These are phyloP conservation scores for Morpho helenor DNA, from an alignment of 2,888 invertebrate genomes.

Conservation along the genomic window DNA sequence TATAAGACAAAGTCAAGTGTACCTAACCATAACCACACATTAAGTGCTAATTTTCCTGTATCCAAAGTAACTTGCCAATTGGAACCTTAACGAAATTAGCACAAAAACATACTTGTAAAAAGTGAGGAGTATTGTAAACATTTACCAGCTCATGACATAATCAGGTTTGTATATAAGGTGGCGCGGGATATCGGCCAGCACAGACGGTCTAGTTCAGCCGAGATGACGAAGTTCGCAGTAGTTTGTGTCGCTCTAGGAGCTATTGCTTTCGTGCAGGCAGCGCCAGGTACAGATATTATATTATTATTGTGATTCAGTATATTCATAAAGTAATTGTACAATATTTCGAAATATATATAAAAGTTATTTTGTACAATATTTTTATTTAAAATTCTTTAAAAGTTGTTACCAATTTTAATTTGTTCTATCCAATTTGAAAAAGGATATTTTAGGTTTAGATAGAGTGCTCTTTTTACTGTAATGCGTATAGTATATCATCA, in stretches of 20 bases:
- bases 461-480: too few relatives aligned
- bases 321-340: too few relatives aligned
- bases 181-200: constrained; percentile 25
- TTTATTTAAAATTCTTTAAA: too few relatives aligned
- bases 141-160: constrained; percentile 50
- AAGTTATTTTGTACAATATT: too few relatives aligned
- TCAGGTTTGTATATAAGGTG: constrained; percentile 50
- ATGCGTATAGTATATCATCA: too few relatives aligned
- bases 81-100: constrained; percentile 17
- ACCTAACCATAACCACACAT: constrained; percentile 5
- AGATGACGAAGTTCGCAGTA: constrained; percentile 58
- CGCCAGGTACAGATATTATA: constrained; percentile 46
- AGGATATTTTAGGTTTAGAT: too few relatives aligned
- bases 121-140: constrained; percentile 53
- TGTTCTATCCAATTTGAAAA: too few relatives aligned
- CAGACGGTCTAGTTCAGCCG: constrained; percentile 41
- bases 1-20: neutral
- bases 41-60: constrained; percentile 11
- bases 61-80: constrained; percentile 2
- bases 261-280: constrained; percentile 49
- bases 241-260: constrained; percentile 54
- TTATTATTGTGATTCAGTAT: neutral
- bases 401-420: too few relatives aligned
- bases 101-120: constrained; percentile 42
- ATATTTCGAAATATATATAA: too few relatives aligned